Conservation (phyloP, 2,113 vertebrate species). For the Hippolais icterina region DNA sequence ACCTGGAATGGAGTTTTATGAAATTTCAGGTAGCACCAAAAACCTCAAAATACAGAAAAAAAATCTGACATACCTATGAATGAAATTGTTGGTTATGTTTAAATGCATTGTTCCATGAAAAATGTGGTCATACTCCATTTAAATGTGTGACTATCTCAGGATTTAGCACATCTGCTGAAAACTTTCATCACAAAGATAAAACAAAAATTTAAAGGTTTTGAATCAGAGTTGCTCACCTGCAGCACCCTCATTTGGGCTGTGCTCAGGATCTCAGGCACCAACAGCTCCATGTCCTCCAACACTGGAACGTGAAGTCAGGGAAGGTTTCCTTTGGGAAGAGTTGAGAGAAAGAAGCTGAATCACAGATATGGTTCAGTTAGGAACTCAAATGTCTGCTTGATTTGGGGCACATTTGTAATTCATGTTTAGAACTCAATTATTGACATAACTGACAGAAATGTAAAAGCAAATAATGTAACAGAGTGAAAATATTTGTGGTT, state of each 20-base stretch:
- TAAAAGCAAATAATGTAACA: neutral
- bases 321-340: neutral
- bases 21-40: neutral
- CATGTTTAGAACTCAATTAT: neutral
- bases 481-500: neutral
- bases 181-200: neutral
- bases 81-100: neutral
- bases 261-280: neutral
- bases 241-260: neutral
- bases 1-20: neutral
- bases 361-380: neutral
- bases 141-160: neutral
- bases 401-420: neutral
- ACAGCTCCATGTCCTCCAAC: neutral
- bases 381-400: neutral
- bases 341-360: neutral
- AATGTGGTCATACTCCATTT: neutral
- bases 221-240: neutral
- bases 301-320: fast-evolving
- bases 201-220: neutral
- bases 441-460: neutral
- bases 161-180: neutral
- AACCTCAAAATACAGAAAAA: neutral
- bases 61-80: neutral
- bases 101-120: neutral